Conservation (phyloP, 2,888 invertebrate species). For the Imbricaverruca yamaguchii region DNA sequence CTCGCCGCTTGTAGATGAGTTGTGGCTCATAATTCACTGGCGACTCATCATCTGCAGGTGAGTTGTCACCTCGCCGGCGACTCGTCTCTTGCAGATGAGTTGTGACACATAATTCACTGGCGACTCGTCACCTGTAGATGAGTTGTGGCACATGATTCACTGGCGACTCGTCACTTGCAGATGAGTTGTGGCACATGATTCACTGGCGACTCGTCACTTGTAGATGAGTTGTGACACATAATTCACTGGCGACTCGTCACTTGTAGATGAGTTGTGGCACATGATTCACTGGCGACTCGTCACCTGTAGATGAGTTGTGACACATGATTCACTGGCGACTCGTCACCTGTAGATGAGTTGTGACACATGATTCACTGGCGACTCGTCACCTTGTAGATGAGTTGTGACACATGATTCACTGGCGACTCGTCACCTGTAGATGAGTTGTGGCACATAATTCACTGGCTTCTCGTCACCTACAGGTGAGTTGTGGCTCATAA, state of each 20-base stretch:
- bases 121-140: constrained; percentile 73
- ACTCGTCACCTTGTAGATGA: constrained; percentile 67
- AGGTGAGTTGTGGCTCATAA: constrained; percentile 33
- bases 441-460: not conserved
- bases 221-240: constrained; percentile 34
- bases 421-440: constrained; percentile 83
- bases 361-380: constrained; percentile 97
- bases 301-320: constrained; percentile 56
- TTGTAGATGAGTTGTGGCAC: constrained; percentile 45
- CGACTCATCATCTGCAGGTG: constrained; percentile 69
- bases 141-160: not conserved
- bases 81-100: no score
- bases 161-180: constrained; percentile 69
- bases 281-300: constrained; percentile 53
- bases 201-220: constrained; percentile 65
- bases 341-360: no score
- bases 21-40: not conserved
- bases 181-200: not conserved
- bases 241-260: constrained; percentile 61
- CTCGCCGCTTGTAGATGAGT: constrained; percentile 65
- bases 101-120: constrained; percentile 87
- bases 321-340: no score
- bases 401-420: constrained; percentile 68
- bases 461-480: constrained; percentile 69
- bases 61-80: constrained; percentile 39